phyloP scores from a whole-genome alignment of 2,113 vertebrate genomes.

The Ammospiza nelsoni region DNA sequence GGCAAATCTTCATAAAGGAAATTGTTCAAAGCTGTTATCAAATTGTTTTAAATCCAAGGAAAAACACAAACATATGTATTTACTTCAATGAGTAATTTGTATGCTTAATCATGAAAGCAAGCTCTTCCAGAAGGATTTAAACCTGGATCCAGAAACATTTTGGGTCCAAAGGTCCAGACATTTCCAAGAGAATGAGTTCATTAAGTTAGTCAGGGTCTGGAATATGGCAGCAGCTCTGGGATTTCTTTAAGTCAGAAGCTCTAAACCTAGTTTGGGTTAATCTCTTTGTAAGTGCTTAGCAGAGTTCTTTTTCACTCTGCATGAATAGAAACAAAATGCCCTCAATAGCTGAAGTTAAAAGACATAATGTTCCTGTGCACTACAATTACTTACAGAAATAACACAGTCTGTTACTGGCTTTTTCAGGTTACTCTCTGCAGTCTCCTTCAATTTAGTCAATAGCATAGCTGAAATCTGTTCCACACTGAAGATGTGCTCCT shows the following conservation, averaged over 20 bases:
- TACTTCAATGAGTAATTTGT: neutral
- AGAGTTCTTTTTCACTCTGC: neutral
- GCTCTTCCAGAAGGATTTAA: neutral
- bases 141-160: neutral
- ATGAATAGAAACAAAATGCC: conserved; percentile 13
- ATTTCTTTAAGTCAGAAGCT: conserved; percentile 22
- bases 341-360: neutral
- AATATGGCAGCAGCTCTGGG: neutral
- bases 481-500: conserved; percentile 80
- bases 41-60: neutral
- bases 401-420: conserved; percentile 85
- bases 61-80: neutral
- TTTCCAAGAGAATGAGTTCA: neutral
- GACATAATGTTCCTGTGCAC: neutral
- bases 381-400: conserved; percentile 82
- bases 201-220: neutral
- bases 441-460: conserved; percentile 84
- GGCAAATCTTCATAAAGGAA: neutral
- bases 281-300: neutral
- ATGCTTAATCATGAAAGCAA: neutral
- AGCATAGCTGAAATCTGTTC: conserved; percentile 85
- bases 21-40: neutral
- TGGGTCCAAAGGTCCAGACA: neutral
- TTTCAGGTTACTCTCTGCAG: conserved; percentile 82
- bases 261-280: conserved; percentile 44